Evolutionary conservation across 2,888 invertebrate genomes (phyloP).

Genomic region (Mesoligia furuncula): DNA sequence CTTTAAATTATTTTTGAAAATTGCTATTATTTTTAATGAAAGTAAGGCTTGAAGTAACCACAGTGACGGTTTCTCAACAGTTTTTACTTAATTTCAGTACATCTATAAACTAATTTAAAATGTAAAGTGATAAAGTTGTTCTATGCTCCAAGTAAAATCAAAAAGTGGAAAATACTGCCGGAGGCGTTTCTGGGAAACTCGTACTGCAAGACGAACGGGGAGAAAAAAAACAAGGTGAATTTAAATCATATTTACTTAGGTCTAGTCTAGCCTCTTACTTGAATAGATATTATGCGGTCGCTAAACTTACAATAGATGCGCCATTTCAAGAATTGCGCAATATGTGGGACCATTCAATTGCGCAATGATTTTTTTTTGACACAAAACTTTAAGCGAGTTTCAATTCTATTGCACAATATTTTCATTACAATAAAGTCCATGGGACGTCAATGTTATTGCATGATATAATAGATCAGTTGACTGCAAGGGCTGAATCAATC

Average conservation of each 20-base stretch:
- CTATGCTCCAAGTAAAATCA: slow-evolving; percentile 18
- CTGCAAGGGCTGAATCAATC: neutral
- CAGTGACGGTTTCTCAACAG: neutral
- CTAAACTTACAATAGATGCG: neutral
- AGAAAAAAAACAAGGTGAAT: neutral
- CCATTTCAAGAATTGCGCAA: neutral
- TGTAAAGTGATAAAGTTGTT: slow-evolving; percentile 26
- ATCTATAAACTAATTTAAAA: slow-evolving; percentile 11
- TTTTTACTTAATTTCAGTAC: neutral
- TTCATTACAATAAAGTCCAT: neutral
- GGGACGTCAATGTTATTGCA: neutral
- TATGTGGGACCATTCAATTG: neutral
- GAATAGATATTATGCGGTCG: neutral
- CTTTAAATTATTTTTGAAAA: neutral
- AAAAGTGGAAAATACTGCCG: slow-evolving; percentile 36
- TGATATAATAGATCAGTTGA: neutral
- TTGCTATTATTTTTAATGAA: neutral
- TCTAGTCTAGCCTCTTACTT: neutral
- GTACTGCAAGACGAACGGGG: neutral
- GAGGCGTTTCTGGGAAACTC: slow-evolving; percentile 22
- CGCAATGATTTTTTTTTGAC: neutral
- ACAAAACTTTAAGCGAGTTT: neutral
- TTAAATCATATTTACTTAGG: slow-evolving; percentile 2
- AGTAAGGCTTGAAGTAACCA: too few species aligned
- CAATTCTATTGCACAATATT: neutral